phyloP scores from a whole-genome alignment of 2,888 invertebrate species.

The Bruchidius siliquastri region DNA sequence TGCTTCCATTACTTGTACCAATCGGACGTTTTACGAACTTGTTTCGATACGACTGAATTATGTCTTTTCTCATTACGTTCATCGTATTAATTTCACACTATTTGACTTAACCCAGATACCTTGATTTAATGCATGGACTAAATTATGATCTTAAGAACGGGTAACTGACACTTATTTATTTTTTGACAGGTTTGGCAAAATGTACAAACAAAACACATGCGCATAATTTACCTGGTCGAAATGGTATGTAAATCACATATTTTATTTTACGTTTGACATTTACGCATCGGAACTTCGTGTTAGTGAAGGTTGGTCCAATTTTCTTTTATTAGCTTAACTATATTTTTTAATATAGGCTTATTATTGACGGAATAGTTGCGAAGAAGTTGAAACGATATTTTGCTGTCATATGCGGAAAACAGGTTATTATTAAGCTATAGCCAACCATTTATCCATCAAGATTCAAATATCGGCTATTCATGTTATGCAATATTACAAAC shows the following conservation, averaged over 20 bases:
- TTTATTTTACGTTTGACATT: slow-evolving; percentile 15
- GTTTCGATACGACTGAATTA: background rate
- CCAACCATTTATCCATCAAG: no score
- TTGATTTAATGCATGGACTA: background rate
- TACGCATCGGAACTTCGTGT: slow-evolving; percentile 5
- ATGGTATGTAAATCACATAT: slow-evolving; percentile 24
- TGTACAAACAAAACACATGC: slow-evolving; percentile 18
- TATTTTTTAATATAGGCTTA: background rate
- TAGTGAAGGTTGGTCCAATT: slow-evolving; percentile 12
- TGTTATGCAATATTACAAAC: no score
- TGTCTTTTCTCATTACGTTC: background rate
- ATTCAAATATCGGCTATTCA: no score
- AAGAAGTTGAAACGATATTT: background rate
- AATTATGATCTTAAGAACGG: background rate
- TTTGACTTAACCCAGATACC: background rate
- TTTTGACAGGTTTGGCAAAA: slow-evolving; percentile 41
- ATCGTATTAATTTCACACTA: background rate
- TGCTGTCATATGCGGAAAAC: no score
- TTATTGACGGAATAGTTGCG: background rate
- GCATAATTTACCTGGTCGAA: slow-evolving; percentile 15
- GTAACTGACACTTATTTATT: slow-evolving; percentile 28
- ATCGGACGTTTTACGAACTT: background rate
- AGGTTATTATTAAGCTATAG: no score
- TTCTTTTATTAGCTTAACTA: slow-evolving; percentile 5
- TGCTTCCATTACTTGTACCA: background rate